These are phyloP conservation scores for Melopsittacus undulatus DNA, from an alignment of 2,797 vertebrate genomes.

Conservation along the genomic window DNA sequence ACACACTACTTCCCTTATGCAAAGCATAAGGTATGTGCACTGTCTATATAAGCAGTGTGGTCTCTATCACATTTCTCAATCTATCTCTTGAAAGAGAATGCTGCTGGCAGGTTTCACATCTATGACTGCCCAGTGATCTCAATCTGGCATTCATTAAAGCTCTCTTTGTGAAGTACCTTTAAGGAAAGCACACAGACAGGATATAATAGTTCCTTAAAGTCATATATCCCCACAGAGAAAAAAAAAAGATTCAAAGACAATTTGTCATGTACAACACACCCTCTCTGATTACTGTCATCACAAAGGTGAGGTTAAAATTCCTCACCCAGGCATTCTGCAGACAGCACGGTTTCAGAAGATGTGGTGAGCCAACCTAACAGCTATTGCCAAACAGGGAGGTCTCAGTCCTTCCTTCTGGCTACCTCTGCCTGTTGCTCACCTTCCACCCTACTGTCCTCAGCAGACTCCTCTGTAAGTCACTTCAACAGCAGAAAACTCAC, in stretches of 20 bases:
- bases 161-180: neutral
- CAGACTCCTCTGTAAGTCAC: neutral
- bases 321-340: neutral
- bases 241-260: neutral
- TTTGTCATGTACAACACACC: neutral
- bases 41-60: neutral
- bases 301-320: neutral
- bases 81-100: neutral
- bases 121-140: neutral
- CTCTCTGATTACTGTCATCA: neutral
- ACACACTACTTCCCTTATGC: neutral
- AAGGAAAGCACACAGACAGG: neutral
- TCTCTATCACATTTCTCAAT: neutral
- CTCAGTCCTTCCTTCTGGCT: neutral
- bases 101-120: neutral
- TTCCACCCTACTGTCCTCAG: rapidly evolving
- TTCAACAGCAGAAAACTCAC: neutral
- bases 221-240: neutral
- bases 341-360: rapidly evolving
- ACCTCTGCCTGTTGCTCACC: neutral
- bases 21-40: neutral
- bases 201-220: neutral
- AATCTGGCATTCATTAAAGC: neutral
- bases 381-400: neutral
- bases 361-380: neutral